Conservation (phyloP, 2,797 vertebrate genomes). For the Phataginus tricuspis region DNA sequence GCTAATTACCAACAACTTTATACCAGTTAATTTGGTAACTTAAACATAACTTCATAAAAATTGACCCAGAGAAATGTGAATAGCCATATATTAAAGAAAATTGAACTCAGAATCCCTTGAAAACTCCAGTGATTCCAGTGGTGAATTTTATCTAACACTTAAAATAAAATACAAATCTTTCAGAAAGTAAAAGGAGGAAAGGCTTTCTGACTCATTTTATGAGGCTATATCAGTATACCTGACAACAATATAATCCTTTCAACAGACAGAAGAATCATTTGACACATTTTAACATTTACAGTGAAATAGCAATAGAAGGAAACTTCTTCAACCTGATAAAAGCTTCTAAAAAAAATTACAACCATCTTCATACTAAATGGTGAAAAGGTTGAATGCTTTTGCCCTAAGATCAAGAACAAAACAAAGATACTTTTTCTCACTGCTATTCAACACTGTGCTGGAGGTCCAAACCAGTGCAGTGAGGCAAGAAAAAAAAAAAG, state of each 20-base stretch:
- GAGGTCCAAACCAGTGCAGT: not conserved
- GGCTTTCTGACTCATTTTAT: not conserved
- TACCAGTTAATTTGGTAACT: slow-evolving; percentile 28
- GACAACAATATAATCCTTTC: not conserved
- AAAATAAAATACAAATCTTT: not conserved
- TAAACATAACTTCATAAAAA: not conserved
- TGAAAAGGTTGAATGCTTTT: not conserved
- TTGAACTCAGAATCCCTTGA: slow-evolving; percentile 31
- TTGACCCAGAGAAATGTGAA: not conserved
- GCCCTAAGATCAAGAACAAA: not conserved
- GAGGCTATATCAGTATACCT: not conserved
- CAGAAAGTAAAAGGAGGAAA: slow-evolving; percentile 14
- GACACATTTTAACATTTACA: not conserved
- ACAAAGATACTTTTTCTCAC: not conserved
- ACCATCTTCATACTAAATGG: not conserved
- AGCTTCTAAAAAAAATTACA: not conserved
- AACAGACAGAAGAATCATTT: not conserved
- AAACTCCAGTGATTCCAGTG: slow-evolving; percentile 1
- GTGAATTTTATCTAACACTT: not conserved
- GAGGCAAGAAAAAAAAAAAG: not conserved
- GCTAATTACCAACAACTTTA: not conserved
- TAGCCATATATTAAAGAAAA: not conserved
- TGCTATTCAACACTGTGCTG: not conserved
- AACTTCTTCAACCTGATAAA: not conserved
- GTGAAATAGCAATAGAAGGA: not conserved